phyloP scores from a whole-genome alignment of 2,888 invertebrate genomes.

The Enchytraeus crypticus region DNA sequence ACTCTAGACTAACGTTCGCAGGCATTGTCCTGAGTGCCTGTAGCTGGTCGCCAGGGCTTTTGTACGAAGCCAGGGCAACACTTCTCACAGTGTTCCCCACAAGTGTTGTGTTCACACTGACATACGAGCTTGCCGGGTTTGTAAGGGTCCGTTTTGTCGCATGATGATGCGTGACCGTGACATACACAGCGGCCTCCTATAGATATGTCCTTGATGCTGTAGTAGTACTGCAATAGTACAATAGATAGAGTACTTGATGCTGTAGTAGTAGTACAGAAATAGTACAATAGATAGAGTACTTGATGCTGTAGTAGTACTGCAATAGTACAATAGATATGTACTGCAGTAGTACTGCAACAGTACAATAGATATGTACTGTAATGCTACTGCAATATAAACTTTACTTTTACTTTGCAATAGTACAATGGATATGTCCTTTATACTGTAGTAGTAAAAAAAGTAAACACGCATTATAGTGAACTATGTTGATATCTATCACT shows the following conservation, averaged over 20 bases:
- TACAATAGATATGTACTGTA: no score
- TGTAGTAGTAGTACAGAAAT: no score
- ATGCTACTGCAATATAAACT: no score
- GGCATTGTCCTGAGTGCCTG: constrained; percentile 70
- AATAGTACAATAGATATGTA: constrained; percentile 31
- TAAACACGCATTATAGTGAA: no score
- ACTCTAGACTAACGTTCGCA: constrained; percentile 93
- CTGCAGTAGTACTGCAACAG: no score
- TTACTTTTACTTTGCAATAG: no score
- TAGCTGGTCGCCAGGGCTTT: constrained; percentile 90
- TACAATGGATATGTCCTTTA: no score
- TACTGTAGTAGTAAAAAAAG: no score
- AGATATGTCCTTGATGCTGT: constrained; percentile 96
- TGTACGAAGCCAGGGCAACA: constrained; percentile 77
- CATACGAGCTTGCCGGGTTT: constrained; percentile 76
- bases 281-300: no score
- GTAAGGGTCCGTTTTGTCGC: constrained; percentile 61
- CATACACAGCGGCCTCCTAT: constrained; percentile 99
- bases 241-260: neutral
- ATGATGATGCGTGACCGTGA: constrained; percentile 90
- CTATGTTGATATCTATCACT: no score
- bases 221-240: constrained; percentile 72
- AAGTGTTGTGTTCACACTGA: constrained; percentile 90
- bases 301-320: no score
- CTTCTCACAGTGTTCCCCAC: constrained; percentile 83